Evolutionary conservation across 1,140 invertebrate species (phyloP).

Genomic region (Cydia splendana): DNA sequence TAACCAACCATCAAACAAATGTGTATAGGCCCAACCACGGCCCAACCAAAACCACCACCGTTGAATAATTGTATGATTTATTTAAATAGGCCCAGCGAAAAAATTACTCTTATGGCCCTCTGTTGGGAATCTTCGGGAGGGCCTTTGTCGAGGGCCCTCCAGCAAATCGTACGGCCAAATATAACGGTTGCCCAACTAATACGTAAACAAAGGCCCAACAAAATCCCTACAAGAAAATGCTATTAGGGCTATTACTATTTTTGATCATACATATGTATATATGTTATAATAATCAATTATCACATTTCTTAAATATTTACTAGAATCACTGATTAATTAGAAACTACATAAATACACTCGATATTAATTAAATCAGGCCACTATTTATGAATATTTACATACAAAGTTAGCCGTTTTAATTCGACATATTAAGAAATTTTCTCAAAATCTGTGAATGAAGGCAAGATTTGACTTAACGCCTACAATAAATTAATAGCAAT

Average conservation of each 20-base stretch:
- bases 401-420: background rate
- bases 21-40: no score
- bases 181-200: no score
- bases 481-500: conserved; percentile 25
- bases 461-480: background rate
- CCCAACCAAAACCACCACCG: no score
- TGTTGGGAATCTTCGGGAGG: no score
- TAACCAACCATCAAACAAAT: no score
- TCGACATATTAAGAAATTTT: background rate
- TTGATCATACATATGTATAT: background rate
- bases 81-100: no score
- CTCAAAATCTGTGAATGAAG: conserved; percentile 8
- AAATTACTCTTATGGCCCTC: no score
- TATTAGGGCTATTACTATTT: conserved; percentile 37
- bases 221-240: no score
- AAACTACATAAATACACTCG: background rate
- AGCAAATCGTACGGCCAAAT: no score
- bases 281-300: conserved; percentile 8
- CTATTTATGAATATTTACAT: background rate
- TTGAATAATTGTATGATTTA: no score
- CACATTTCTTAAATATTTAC: conserved; percentile 6
- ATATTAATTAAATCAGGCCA: background rate
- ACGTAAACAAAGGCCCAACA: no score
- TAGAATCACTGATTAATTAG: background rate
- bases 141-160: no score